Conservation (phyloP, 1,140 invertebrate genomes). For the Saccostrea glomerata region DNA sequence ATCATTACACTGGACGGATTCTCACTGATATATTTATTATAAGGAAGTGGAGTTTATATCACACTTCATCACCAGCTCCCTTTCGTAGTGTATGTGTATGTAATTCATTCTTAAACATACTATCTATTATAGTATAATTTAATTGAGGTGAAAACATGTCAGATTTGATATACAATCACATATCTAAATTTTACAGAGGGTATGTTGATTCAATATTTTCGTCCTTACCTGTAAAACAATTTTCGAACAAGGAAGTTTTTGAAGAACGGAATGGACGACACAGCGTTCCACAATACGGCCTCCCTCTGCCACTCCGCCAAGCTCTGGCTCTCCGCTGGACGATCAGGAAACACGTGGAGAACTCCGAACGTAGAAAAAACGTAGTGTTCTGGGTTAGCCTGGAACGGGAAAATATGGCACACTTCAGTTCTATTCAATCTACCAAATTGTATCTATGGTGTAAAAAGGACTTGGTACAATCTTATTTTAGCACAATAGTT, state of each 20-base stretch:
- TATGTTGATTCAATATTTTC: background rate
- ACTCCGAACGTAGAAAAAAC: conserved; percentile 79
- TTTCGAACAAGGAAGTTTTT: conserved; percentile 75
- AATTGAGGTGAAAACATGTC: too few species aligned
- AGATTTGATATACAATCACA: too few species aligned
- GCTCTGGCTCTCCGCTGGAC: conserved; percentile 71
- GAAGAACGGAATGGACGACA: conserved; percentile 77
- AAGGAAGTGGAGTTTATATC: too few species aligned
- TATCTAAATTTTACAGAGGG: too few species aligned
- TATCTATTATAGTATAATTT: too few species aligned
- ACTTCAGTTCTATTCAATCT: background rate
- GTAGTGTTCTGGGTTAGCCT: conserved; percentile 75
- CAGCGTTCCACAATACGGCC: conserved; percentile 75
- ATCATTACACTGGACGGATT: too few species aligned
- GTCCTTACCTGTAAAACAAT: conserved; percentile 71
- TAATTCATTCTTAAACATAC: too few species aligned
- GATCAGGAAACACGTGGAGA: conserved; percentile 73
- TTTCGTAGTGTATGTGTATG: too few species aligned
- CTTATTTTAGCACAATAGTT: too few species aligned
- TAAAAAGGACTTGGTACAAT: too few species aligned
- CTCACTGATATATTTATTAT: too few species aligned
- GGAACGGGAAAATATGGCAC: background rate
- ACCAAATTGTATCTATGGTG: background rate
- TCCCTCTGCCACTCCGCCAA: conserved; percentile 77
- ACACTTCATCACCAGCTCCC: too few species aligned